These are phyloP conservation scores for Loxodonta africana DNA, from an alignment of 2,113 vertebrate genomes.

Conservation along the genomic window DNA sequence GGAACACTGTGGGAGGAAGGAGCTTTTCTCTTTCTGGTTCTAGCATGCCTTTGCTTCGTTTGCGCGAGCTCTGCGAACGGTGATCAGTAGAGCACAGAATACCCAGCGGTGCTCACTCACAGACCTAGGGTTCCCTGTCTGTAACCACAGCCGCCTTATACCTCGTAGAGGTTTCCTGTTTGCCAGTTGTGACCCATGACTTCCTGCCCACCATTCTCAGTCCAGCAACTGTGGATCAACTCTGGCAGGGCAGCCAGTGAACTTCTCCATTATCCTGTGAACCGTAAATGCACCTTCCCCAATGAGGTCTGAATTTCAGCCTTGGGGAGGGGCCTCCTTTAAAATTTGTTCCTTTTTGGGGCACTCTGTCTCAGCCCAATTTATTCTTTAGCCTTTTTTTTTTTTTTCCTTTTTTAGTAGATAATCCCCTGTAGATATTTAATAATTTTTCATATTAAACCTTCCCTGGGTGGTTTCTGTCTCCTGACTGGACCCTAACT, in stretches of 20 bases:
- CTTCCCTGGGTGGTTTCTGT: neutral
- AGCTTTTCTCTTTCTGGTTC: neutral
- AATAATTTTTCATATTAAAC: neutral
- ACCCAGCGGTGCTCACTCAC: neutral
- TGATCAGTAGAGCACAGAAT: neutral
- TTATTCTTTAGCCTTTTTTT: neutral
- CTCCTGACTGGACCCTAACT: neutral
- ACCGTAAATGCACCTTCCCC: neutral
- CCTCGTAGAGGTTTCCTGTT: neutral
- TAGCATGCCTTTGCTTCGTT: neutral
- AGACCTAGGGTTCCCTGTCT: neutral
- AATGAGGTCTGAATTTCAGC: neutral
- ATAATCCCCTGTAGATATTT: neutral
- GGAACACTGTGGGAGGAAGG: neutral
- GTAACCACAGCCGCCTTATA: neutral
- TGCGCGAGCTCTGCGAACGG: neutral
- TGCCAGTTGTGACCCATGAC: neutral
- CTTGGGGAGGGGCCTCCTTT: neutral
- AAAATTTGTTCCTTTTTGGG: neutral
- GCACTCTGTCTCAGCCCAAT: neutral
- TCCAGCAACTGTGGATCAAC: neutral
- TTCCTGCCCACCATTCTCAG: neutral
- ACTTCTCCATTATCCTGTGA: neutral
- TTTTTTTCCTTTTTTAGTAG: neutral
- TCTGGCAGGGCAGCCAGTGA: neutral